These are phyloP conservation scores for Ricordea florida DNA, from an alignment of 92 coral and sea anemone genomes.

Conservation along the genomic window DNA sequence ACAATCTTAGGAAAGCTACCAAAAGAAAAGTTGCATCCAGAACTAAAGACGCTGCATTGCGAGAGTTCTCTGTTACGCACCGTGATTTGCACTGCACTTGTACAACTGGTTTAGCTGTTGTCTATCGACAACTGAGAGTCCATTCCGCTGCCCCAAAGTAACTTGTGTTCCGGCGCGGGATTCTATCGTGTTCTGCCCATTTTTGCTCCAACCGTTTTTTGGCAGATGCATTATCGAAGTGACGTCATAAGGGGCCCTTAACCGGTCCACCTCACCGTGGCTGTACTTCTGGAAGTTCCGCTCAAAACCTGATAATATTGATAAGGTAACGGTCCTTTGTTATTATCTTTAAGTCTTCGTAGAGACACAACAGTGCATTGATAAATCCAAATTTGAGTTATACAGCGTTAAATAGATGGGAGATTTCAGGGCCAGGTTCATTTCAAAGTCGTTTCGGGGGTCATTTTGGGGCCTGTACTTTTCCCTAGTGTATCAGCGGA, in stretches of 20 bases:
- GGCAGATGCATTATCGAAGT: constrained; percentile 87
- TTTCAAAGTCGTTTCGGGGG: too few species aligned
- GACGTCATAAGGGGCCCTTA: constrained; percentile 84
- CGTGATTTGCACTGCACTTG: constrained; percentile 49
- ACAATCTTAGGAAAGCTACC: too few species aligned
- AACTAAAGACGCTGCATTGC: too few species aligned
- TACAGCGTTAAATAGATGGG: too few species aligned
- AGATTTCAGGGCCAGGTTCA: too few species aligned
- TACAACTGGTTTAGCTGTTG: constrained; percentile 85
- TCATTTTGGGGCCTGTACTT: too few species aligned
- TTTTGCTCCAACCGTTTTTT: constrained; percentile 65
- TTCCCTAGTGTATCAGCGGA: too few species aligned
- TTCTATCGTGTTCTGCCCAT: constrained; percentile 62
- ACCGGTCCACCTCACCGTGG: constrained; percentile 66
- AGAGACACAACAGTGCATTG: too few species aligned
- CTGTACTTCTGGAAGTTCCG: constrained; percentile 75
- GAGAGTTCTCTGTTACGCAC: too few species aligned
- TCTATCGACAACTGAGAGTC: constrained; percentile 69
- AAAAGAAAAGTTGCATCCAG: too few species aligned
- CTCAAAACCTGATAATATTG: constrained; percentile 27
- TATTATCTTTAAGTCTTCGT: neutral
- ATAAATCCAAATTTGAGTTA: too few species aligned
- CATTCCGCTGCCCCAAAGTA: constrained; percentile 53
- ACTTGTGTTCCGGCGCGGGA: constrained; percentile 83
- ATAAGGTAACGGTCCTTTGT: neutral